These are phyloP conservation scores for Ptychoptera albimana DNA, from an alignment of 2,888 invertebrate genomes.

Conservation along the genomic window DNA sequence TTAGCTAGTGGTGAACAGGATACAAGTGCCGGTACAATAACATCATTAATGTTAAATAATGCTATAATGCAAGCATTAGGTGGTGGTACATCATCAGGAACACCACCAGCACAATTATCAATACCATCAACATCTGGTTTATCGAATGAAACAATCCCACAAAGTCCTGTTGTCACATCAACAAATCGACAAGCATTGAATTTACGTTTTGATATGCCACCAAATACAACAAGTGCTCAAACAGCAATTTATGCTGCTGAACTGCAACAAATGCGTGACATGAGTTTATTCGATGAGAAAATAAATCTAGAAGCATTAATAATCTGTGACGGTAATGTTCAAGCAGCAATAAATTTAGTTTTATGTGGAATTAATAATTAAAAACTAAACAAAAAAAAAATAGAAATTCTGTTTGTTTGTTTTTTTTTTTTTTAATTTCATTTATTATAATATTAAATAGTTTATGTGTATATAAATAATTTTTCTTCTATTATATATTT, in stretches of 20 bases:
- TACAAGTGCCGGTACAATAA: conserved; percentile 33
- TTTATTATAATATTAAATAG: too few species aligned
- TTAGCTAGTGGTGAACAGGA: not conserved
- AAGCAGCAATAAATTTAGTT: conserved; percentile 80
- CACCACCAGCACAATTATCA: too few species aligned
- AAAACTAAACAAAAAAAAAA: too few species aligned
- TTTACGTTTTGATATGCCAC: not conserved
- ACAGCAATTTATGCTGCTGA: conserved; percentile 35
- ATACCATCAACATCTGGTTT: too few species aligned
- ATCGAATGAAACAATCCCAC: too few species aligned
- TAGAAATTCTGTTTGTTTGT: too few species aligned
- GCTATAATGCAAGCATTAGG: conserved; percentile 57
- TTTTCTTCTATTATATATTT: too few species aligned
- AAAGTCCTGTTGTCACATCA: too few species aligned
- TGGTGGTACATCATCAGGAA: conserved; percentile 13
- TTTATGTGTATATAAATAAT: too few species aligned
- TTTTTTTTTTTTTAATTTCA: too few species aligned
- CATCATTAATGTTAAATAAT: conserved; percentile 63
- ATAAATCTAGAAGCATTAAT: conserved; percentile 73
- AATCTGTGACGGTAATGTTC: conserved; percentile 64
- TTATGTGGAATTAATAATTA: conserved; percentile 38
- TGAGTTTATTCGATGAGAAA: conserved; percentile 74
- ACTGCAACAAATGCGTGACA: conserved; percentile 70
- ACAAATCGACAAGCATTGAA: too few species aligned
- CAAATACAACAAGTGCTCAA: conserved; percentile 7